A percentile compares a stretch with the other conserved stretches of the same genome.
Conservation (phyloP, 2,888 invertebrate species). For the Scelioninae gen. 1 region DNA sequence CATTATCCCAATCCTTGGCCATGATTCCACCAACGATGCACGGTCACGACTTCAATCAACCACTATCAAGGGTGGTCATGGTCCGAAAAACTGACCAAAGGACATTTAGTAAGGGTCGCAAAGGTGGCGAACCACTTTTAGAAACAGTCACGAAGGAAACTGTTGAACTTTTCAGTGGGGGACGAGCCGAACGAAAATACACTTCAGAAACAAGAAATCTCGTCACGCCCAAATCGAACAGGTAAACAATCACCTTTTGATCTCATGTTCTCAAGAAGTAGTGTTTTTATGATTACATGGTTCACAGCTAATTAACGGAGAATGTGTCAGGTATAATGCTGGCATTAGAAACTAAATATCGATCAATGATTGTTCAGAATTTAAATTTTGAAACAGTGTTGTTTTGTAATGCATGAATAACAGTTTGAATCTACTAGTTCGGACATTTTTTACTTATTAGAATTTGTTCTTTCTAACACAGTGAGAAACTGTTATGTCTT, state of each 20-base stretch:
- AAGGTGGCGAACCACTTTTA: constrained; percentile 87
- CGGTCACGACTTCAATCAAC: constrained; percentile 83
- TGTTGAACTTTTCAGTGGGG: constrained; percentile 88
- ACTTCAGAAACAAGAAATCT: constrained; percentile 87
- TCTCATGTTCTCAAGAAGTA: not conserved
- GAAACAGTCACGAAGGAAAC: constrained; percentile 88
- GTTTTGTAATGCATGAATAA: constrained; percentile 46
- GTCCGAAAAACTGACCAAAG: constrained; percentile 89
- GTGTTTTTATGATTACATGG: constrained; percentile 34
- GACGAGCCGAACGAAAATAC: constrained; percentile 87
- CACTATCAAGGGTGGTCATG: constrained; percentile 88
- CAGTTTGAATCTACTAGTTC: constrained; percentile 27
- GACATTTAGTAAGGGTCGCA: constrained; percentile 87
- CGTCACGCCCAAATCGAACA: constrained; percentile 83
- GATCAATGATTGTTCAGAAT: constrained; percentile 24
- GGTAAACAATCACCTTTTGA: constrained; percentile 73
- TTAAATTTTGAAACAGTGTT: constrained; percentile 26
- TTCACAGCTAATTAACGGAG: constrained; percentile 29
- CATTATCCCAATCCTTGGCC: constrained; percentile 82
- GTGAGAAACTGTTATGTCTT: not conserved
- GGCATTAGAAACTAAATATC: constrained; percentile 1
- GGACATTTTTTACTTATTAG: not conserved
- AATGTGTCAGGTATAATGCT: constrained; percentile 16
- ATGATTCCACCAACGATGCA: constrained; percentile 84
- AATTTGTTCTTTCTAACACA: constrained; percentile 13